Percentiles rank a stretch among this genome's conserved stretches.
Conservation (phyloP, 2,797 vertebrate genomes). For the Argentina silus region DNA sequence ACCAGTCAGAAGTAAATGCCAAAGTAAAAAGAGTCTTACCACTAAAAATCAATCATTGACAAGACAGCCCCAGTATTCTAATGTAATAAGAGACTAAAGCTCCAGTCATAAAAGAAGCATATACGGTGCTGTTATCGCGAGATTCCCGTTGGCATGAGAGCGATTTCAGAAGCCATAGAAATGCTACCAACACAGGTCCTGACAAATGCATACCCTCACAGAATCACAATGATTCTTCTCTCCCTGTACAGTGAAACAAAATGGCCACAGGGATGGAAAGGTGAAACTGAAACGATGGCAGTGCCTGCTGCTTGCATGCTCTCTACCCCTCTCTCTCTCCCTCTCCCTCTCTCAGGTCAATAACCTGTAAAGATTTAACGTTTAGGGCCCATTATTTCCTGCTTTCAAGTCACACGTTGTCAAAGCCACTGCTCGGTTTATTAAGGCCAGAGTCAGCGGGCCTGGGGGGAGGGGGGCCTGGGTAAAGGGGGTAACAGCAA, state of each 20-base stretch:
- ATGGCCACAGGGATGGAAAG: constrained; percentile 21
- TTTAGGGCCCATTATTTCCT: constrained; percentile 83
- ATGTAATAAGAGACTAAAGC: constrained; percentile 36
- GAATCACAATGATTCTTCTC: too few relatives aligned
- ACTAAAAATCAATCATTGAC: not conserved
- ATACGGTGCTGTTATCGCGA: not conserved
- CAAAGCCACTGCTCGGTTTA: constrained; percentile 76
- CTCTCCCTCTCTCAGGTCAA: constrained; percentile 63
- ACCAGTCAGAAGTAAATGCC: constrained; percentile 9
- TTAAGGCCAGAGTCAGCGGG: constrained; percentile 65
- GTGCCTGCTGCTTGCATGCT: constrained; percentile 34
- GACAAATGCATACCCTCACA: constrained; percentile 26
- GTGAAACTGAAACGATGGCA: constrained; percentile 34
- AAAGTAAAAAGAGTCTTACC: constrained; percentile 12
- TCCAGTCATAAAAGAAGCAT: constrained; percentile 41
- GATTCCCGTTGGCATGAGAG: constrained; percentile 13
- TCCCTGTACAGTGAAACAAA: constrained; percentile 11
- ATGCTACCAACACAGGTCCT: constrained; percentile 30
- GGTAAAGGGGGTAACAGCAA: constrained; percentile 26
- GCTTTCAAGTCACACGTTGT: constrained; percentile 82
- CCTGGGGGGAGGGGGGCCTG: constrained; percentile 22
- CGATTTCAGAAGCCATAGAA: constrained; percentile 21
- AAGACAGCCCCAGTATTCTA: constrained; percentile 22
- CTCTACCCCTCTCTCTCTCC: constrained; percentile 24
- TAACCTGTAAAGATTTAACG: constrained; percentile 80